Percentiles rank a stretch among this genome's conserved stretches.
These are phyloP conservation scores for Drosophila borborema DNA, from an alignment of 2,888 invertebrate species.

Conservation along the genomic window DNA sequence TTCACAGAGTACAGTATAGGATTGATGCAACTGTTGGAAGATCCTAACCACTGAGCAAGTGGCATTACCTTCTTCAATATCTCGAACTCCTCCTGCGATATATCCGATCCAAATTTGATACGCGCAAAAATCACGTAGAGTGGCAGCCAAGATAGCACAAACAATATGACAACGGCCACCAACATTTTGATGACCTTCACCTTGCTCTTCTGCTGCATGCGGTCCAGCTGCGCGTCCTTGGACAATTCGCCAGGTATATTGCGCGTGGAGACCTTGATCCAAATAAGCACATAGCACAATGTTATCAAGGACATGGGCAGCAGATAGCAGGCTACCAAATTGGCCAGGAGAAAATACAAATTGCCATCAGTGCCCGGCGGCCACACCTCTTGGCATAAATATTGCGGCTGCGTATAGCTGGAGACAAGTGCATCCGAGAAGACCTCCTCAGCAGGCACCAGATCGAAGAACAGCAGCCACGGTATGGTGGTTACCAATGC, in stretches of 20 bases:
- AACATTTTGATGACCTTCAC: conserved; percentile 98
- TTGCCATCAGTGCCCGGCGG: conserved; percentile 93
- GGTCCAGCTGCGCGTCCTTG: conserved; percentile 95
- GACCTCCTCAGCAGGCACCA: conserved; percentile 85
- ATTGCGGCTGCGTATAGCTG: conserved; percentile 90
- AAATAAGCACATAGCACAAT: conserved; percentile 96
- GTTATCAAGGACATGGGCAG: conserved; percentile 96
- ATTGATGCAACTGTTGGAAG: conserved; percentile 97
- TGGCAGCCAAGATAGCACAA: conserved; percentile 96
- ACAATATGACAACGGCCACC: conserved; percentile 95
- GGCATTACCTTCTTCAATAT: conserved; percentile 93
- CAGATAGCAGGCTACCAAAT: conserved; percentile 95
- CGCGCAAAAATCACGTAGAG: conserved; percentile 95
- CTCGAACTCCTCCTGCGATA: conserved; percentile 92
- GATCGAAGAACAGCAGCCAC: conserved; percentile 95
- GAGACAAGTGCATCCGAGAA: conserved; percentile 87
- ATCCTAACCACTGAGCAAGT: conserved; percentile 96
- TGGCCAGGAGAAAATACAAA: conserved; percentile 94
- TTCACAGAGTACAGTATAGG: conserved; percentile 97
- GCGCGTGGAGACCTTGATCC: conserved; percentile 95
- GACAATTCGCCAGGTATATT: conserved; percentile 94
- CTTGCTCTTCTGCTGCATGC: conserved; percentile 97
- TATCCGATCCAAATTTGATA: conserved; percentile 91
- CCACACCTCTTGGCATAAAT: conserved; percentile 94
- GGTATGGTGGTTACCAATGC: conserved; percentile 94